Evolutionary conservation across 2,113 vertebrate species (phyloP).

Genomic region (Apaloderma vittatum): DNA sequence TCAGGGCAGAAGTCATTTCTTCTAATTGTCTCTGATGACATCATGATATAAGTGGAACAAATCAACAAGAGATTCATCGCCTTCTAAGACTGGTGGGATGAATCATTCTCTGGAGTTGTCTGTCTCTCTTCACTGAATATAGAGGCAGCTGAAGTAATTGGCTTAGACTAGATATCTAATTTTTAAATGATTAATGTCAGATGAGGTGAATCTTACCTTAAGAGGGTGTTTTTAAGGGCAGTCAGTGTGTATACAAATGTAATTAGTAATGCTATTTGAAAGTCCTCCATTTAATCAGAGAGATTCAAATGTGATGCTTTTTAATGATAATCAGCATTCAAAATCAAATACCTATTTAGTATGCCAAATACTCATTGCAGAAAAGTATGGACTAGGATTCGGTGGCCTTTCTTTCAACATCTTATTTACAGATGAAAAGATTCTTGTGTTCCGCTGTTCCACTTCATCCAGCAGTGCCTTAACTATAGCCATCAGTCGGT

Average conservation of each 20-base stretch:
- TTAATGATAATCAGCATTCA: background rate
- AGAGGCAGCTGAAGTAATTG: constrained; percentile 30
- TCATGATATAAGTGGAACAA: background rate
- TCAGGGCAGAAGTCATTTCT: background rate
- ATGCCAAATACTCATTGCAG: background rate
- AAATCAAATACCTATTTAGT: constrained; percentile 8
- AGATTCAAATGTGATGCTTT: constrained; percentile 16
- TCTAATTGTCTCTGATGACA: background rate
- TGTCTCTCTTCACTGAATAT: background rate
- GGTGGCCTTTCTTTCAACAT: background rate
- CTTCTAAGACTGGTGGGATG: background rate
- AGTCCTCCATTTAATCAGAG: constrained; percentile 52
- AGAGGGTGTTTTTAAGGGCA: constrained; percentile 54
- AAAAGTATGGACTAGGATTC: background rate
- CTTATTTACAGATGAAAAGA: background rate
- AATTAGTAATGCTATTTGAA: constrained; percentile 45
- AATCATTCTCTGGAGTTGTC: background rate
- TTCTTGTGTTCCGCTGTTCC: background rate
- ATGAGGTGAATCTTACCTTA: constrained; percentile 45
- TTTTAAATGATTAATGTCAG: constrained; percentile 58
- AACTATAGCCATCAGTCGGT: background rate
- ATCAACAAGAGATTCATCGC: background rate
- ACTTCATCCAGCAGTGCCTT: background rate
- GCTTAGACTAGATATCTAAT: constrained; percentile 24
- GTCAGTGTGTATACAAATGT: constrained; percentile 47